Conservation (phyloP, 2,113 vertebrate genomes). For the Puntigrus tetrazona region DNA sequence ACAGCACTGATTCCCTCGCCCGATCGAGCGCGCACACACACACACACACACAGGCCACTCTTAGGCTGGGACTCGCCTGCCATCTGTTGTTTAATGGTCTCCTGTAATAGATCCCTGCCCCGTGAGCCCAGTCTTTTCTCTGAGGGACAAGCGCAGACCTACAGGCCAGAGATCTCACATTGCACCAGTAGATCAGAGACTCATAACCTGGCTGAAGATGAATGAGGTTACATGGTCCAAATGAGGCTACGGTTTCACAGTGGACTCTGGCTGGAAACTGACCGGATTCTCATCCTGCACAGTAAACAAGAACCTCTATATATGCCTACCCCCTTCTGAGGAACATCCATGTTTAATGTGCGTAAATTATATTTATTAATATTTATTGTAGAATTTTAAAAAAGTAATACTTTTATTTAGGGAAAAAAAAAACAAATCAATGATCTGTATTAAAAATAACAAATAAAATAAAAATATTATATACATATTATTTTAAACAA, state of each 20-base stretch:
- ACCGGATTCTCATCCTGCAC: not conserved
- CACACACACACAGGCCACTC: constrained; percentile 16
- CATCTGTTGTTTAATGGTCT: constrained; percentile 61
- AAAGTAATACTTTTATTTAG: not conserved
- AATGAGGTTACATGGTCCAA: constrained; percentile 36
- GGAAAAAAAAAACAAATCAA: not conserved
- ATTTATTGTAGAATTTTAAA: not conserved
- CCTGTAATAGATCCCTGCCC: constrained; percentile 37
- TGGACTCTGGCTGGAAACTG: not conserved
- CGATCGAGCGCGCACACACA: constrained; percentile 30
- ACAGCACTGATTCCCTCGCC: constrained; percentile 31
- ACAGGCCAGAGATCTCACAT: constrained; percentile 3
- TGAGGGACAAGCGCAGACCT: not conserved
- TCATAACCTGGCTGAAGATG: constrained; percentile 40
- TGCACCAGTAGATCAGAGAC: constrained; percentile 12
- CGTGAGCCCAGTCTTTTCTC: constrained; percentile 25
- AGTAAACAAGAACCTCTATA: not conserved
- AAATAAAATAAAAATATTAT: too few relatives aligned
- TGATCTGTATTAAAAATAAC: too few relatives aligned
- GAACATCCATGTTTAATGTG: too few relatives aligned
- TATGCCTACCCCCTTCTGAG: not conserved
- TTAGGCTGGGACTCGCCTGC: constrained; percentile 49
- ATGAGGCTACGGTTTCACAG: constrained; percentile 5
- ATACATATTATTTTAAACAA: too few relatives aligned
- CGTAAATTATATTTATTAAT: not conserved